phyloP scores from a whole-genome alignment of 2,113 vertebrate genomes.

The Ahaetulla prasina region DNA sequence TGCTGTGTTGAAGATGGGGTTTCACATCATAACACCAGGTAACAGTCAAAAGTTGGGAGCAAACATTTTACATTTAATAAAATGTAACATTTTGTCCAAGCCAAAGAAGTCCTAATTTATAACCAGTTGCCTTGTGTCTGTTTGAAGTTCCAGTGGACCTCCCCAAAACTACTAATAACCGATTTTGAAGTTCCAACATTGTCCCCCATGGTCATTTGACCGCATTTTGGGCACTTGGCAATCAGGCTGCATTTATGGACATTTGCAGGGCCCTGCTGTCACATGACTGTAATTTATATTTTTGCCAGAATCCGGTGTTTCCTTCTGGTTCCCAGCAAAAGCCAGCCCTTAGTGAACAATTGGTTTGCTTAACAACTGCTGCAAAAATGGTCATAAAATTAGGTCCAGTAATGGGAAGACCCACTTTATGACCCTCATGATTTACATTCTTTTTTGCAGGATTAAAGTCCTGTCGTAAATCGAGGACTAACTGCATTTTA shows the following conservation, averaged over 20 bases:
- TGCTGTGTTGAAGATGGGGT: slow-evolving; percentile 97
- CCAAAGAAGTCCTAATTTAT: not conserved
- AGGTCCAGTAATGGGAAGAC: not conserved
- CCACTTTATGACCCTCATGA: not conserved
- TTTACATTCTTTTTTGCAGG: not conserved
- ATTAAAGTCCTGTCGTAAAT: not conserved
- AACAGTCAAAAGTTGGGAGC: not conserved
- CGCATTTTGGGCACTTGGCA: not conserved
- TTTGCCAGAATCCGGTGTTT: not conserved
- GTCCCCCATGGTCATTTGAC: not conserved
- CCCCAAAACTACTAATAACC: not conserved
- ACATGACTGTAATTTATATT: not conserved
- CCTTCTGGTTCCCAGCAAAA: not conserved
- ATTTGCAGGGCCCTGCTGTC: not conserved
- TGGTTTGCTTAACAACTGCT: not conserved
- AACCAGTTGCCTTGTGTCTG: not conserved
- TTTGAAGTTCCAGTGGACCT: not conserved
- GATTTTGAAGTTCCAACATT: not conserved
- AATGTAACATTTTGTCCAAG: not conserved
- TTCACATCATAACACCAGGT: slow-evolving; percentile 96
- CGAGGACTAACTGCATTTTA: not conserved
- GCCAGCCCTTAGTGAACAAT: not conserved
- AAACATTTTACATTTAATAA: not conserved
- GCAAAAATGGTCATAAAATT: not conserved
- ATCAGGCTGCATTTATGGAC: not conserved